Percentiles rank a stretch among this genome's conserved stretches.
These are phyloP conservation scores for Dromococcyx pavoninus DNA, from an alignment of 2,797 vertebrate genomes.

Conservation along the genomic window DNA sequence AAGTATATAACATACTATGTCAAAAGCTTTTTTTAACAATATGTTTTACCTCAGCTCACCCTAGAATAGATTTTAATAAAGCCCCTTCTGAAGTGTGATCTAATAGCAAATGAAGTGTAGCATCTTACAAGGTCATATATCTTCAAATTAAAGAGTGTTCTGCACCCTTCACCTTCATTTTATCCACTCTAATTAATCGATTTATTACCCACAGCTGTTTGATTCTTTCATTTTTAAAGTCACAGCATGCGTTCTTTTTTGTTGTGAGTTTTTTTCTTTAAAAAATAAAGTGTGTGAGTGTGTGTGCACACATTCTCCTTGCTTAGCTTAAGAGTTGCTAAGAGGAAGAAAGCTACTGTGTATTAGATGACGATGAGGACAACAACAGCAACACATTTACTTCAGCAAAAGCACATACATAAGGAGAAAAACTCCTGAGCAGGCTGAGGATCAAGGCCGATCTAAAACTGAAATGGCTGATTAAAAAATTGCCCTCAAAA, in stretches of 20 bases:
- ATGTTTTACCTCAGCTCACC: constrained; percentile 63
- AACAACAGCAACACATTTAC: constrained; percentile 25
- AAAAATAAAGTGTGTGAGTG: not conserved
- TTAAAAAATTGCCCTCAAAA: constrained; percentile 69
- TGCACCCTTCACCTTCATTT: constrained; percentile 60
- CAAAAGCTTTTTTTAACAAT: constrained; percentile 60
- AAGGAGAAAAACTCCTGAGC: constrained; percentile 35
- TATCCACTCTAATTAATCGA: constrained; percentile 60
- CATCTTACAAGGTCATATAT: constrained; percentile 62
- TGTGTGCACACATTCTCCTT: not conserved
- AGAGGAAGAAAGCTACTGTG: constrained; percentile 23
- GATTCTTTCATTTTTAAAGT: constrained; percentile 41
- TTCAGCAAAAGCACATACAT: constrained; percentile 12
- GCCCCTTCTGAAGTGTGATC: constrained; percentile 55
- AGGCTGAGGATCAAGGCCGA: constrained; percentile 43
- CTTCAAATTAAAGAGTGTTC: constrained; percentile 59
- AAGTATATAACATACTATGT: constrained; percentile 63
- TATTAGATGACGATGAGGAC: not conserved
- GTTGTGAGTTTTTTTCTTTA: not conserved
- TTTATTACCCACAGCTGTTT: constrained; percentile 46
- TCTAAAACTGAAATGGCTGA: constrained; percentile 65
- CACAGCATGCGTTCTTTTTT: not conserved
- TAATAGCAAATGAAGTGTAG: constrained; percentile 64
- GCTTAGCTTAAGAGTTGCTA: constrained; percentile 43
- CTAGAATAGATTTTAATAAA: constrained; percentile 61